These are phyloP conservation scores for Amphiura filiformis DNA, from an alignment of 35 echinoderm and acorn worm species.

Conservation along the genomic window DNA sequence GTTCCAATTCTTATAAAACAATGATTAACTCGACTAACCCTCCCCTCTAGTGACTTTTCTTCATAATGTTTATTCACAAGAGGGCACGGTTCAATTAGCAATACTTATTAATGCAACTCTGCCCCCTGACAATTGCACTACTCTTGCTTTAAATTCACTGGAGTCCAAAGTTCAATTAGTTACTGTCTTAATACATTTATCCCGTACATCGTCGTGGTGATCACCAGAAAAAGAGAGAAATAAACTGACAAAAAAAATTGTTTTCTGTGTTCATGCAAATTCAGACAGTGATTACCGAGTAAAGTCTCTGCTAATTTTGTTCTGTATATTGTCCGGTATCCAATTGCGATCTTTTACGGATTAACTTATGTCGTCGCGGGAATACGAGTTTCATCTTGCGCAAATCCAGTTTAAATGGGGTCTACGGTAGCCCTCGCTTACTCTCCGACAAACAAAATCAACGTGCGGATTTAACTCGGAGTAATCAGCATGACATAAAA, in stretches of 20 bases:
- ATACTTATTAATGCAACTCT: background rate
- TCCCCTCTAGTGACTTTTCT: background rate
- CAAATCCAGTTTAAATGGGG: constrained; percentile 14
- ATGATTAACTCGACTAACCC: background rate
- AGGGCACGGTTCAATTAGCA: background rate
- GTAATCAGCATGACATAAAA: background rate
- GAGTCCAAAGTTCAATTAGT: background rate
- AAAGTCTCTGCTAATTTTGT: background rate
- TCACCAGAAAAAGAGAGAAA: background rate
- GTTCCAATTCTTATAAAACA: background rate
- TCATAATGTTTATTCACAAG: background rate
- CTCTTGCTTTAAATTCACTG: background rate
- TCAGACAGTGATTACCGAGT: background rate
- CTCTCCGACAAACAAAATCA: constrained; percentile 6
- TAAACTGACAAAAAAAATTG: background rate
- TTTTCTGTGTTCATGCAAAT: background rate
- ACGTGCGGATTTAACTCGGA: background rate
- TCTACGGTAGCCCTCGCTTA: background rate
- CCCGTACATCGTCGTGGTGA: background rate
- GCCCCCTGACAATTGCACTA: background rate
- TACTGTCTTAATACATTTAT: background rate
- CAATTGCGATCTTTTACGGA: background rate
- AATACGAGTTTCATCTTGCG: background rate
- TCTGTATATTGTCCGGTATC: background rate
- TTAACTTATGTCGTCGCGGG: background rate